Evolutionary conservation across 2,113 vertebrate genomes (phyloP).

Genomic region (Microcebus murinus): DNA sequence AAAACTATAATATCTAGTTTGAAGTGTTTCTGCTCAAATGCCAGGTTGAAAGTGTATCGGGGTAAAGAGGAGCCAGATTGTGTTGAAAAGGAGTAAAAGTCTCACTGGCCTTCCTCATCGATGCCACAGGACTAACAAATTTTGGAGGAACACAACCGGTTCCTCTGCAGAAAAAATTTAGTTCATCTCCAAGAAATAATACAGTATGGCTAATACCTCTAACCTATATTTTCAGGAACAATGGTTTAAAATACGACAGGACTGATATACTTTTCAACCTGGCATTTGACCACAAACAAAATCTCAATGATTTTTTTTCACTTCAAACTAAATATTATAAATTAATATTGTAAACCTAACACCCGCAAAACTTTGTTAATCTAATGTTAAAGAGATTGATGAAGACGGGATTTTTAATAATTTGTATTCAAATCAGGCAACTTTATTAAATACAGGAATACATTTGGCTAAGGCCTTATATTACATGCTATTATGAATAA

Average conservation of each 20-base stretch:
- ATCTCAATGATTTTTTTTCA: conserved; percentile 8
- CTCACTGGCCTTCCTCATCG: neutral
- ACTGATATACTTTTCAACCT: neutral
- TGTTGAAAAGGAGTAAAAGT: neutral
- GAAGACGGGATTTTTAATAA: neutral
- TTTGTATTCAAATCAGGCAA: neutral
- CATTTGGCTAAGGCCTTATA: neutral
- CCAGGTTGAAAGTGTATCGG: neutral
- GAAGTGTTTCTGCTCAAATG: neutral
- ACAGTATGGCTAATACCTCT: neutral
- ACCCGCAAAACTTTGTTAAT: neutral
- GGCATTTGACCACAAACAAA: neutral
- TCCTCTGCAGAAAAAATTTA: conserved; percentile 23
- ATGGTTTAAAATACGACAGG: neutral
- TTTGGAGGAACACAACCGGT: neutral
- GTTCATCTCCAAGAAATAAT: conserved; percentile 10
- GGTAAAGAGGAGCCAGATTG: neutral
- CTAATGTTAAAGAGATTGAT: neutral
- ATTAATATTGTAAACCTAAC: neutral
- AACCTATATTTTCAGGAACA: neutral
- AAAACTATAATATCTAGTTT: neutral
- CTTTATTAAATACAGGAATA: neutral
- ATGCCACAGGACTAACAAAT: neutral
- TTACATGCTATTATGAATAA: neutral
- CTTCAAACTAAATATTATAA: neutral